Conservation (phyloP, 2,888 invertebrate species). For the Acrobasis repandana region DNA sequence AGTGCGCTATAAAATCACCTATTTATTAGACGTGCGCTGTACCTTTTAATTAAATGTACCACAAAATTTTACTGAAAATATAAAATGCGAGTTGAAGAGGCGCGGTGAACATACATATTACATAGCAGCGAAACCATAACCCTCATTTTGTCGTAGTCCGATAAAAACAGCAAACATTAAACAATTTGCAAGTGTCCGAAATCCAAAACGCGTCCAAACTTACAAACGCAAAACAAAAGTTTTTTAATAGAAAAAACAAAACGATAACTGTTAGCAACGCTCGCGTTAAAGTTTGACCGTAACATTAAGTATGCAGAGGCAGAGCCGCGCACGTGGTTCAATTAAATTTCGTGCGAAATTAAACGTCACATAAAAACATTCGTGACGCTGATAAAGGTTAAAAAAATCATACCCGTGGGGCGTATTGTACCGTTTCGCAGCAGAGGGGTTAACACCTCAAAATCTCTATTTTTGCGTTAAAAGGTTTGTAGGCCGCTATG, state of each 20-base stretch:
- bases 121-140: too few species aligned
- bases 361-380: slow-evolving; percentile 29
- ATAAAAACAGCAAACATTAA: not conserved
- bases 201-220: not conserved
- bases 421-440: not conserved
- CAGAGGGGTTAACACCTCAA: not conserved
- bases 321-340: slow-evolving; percentile 58
- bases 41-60: too few species aligned
- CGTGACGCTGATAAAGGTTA: slow-evolving; percentile 28
- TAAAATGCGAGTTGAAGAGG: too few species aligned
- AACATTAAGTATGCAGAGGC: slow-evolving; percentile 55
- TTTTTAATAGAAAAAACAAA: slow-evolving; percentile 3
- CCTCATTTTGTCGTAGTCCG: too few species aligned
- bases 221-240: slow-evolving; percentile 10
- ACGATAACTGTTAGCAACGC: slow-evolving; percentile 21
- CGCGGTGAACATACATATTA: too few species aligned
- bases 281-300: slow-evolving; percentile 17
- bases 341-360: slow-evolving; percentile 48
- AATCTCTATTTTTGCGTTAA: not conserved
- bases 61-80: too few species aligned
- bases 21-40: too few species aligned
- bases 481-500: not conserved
- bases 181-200: not conserved
- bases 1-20: too few species aligned
- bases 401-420: slow-evolving; percentile 12